Evolutionary conservation across 2,797 vertebrate species (phyloP).

Genomic region (Syncerus caffer): DNA sequence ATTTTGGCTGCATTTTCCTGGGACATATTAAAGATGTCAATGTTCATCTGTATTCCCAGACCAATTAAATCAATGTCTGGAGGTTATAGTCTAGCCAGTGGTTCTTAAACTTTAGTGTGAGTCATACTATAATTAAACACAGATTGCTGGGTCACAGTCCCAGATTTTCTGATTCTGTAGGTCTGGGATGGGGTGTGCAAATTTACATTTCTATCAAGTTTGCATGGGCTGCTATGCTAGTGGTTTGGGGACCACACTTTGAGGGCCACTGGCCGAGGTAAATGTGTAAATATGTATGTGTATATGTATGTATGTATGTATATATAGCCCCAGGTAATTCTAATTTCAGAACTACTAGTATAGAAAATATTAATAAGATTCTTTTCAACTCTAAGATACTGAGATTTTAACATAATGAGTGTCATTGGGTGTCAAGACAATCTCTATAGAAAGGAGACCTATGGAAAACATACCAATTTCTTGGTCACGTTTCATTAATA

Average conservation of each 20-base stretch:
- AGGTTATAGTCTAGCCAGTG: neutral
- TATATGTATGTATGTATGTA: neutral
- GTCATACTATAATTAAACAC: neutral
- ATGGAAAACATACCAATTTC: constrained; percentile 33
- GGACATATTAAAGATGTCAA: neutral
- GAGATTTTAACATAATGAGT: constrained; percentile 3
- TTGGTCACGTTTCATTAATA: constrained; percentile 57
- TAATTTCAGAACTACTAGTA: neutral
- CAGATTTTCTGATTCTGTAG: neutral
- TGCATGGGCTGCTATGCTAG: neutral
- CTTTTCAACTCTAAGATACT: neutral
- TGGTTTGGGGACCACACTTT: neutral
- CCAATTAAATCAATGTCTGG: neutral
- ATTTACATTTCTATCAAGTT: neutral
- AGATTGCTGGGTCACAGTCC: neutral
- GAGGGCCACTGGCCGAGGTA: neutral
- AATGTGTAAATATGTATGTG: neutral
- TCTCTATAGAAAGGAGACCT: constrained; percentile 34
- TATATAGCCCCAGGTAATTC: neutral
- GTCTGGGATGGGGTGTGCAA: neutral
- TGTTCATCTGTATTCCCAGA: neutral
- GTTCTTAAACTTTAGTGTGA: neutral
- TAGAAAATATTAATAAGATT: constrained; percentile 37
- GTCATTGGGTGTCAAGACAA: constrained; percentile 21
- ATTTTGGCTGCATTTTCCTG: neutral